Conservation (phyloP, 2,888 invertebrate genomes). For the Amphipoea lucens region DNA sequence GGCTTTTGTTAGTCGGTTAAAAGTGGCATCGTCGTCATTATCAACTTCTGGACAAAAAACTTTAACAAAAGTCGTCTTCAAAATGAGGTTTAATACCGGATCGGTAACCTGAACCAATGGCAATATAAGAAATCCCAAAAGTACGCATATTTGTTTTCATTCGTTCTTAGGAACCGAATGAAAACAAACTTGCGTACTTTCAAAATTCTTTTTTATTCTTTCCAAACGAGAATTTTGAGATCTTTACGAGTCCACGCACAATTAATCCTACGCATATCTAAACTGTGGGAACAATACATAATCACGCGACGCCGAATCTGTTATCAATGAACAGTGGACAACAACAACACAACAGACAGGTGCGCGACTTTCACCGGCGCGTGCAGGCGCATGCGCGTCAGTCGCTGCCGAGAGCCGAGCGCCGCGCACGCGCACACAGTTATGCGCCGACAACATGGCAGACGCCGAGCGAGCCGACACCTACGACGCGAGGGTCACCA, state of each 20-base stretch:
- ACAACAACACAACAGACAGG: conserved; percentile 66
- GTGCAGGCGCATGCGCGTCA: conserved; percentile 55
- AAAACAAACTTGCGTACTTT: no score
- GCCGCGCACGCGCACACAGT: conserved; percentile 62
- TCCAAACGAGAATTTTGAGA: neutral
- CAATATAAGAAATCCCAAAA: neutral
- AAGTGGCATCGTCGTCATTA: neutral
- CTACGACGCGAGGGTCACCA: conserved; percentile 71
- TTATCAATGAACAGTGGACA: conserved; percentile 64
- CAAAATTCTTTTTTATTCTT: no score
- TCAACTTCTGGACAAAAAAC: no score
- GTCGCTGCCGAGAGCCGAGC: conserved; percentile 65
- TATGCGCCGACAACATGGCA: conserved; percentile 71
- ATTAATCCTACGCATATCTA: neutral
- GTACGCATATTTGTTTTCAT: neutral
- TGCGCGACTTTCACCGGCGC: conserved; percentile 67
- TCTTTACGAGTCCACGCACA: neutral
- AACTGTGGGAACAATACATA: conserved; percentile 46
- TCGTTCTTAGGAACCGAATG: no score
- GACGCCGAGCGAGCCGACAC: conserved; percentile 69
- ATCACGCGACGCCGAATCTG: conserved; percentile 46
- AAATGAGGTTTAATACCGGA: neutral
- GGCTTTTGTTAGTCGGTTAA: neutral
- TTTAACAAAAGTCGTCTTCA: neutral
- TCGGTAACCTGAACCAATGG: neutral